A percentile compares a stretch with the other conserved stretches of the same genome.
Evolutionary conservation across 1,140 invertebrate species (phyloP).

Genomic region (Drosophila melanica): DNA sequence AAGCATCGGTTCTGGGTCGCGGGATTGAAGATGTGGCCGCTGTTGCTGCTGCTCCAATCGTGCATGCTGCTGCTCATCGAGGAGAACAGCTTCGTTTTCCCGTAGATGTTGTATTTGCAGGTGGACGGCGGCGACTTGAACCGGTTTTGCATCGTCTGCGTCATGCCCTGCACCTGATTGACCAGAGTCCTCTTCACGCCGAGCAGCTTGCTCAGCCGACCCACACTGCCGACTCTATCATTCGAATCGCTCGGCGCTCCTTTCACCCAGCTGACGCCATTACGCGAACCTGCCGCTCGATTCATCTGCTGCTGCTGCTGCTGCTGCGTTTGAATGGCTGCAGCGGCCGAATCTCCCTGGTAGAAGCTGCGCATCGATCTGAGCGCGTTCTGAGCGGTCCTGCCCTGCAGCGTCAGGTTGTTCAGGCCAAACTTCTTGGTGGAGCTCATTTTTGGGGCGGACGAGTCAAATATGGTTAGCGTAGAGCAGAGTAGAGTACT

Average conservation of each 20-base stretch:
- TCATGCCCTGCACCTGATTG: conserved; percentile 60
- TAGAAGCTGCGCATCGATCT: conserved; percentile 3
- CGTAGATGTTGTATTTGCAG: conserved; percentile 46
- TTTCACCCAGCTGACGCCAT: background rate
- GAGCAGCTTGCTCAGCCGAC: conserved; percentile 38
- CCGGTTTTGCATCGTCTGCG: background rate
- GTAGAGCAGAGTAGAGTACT: too few species aligned
- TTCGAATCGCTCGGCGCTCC: background rate
- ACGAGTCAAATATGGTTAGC: background rate
- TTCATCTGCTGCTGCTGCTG: background rate
- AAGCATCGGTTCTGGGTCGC: background rate
- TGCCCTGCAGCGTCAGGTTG: conserved; percentile 17
- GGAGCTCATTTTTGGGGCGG: background rate
- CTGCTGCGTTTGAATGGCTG: background rate
- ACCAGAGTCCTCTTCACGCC: conserved; percentile 56
- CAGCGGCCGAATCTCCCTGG: background rate
- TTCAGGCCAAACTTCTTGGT: conserved; percentile 8
- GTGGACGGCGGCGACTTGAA: background rate
- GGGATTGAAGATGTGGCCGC: background rate
- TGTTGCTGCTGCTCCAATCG: background rate
- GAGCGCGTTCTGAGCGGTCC: background rate
- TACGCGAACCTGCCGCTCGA: too few species aligned
- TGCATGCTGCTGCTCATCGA: conserved; percentile 39
- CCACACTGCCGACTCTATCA: background rate
- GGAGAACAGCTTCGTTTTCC: conserved; percentile 36